These are phyloP conservation scores for Vollenhovia emeryi DNA, from an alignment of 1,140 invertebrate species.

Conservation along the genomic window DNA sequence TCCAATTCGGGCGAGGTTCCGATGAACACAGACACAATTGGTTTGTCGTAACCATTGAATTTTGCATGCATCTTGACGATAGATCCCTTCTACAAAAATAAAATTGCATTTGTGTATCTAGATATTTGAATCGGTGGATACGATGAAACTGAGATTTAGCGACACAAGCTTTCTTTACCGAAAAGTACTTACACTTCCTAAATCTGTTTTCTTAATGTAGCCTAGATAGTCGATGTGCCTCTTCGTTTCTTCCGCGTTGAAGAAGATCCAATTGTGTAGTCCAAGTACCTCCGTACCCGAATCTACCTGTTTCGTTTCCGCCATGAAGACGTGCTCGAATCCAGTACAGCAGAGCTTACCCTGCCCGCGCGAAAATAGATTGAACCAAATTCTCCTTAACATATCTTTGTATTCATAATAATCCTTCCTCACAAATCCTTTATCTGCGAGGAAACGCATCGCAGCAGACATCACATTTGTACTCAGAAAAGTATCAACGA, in stretches of 20 bases:
- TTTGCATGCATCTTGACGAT: slow-evolving; percentile 92
- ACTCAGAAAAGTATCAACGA: slow-evolving; percentile 87
- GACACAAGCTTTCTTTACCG: background rate
- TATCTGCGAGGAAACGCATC: slow-evolving; percentile 87
- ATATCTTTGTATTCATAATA: slow-evolving; percentile 89
- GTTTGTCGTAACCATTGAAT: slow-evolving; percentile 91
- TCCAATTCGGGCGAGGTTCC: slow-evolving; percentile 97
- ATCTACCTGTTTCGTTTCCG: slow-evolving; percentile 89
- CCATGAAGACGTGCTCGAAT: slow-evolving; percentile 95
- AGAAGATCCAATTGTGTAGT: slow-evolving; percentile 96
- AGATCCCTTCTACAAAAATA: slow-evolving; percentile 89
- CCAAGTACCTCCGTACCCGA: slow-evolving; percentile 89
- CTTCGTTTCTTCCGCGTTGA: slow-evolving; percentile 89
- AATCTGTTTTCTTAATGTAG: slow-evolving; percentile 90
- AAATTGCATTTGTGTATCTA: slow-evolving; percentile 33
- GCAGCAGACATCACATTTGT: slow-evolving; percentile 88
- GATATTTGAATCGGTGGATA: background rate
- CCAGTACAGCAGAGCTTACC: slow-evolving; percentile 92
- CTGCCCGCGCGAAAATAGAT: slow-evolving; percentile 91
- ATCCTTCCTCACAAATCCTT: slow-evolving; percentile 82
- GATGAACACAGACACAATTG: slow-evolving; percentile 92
- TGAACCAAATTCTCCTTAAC: slow-evolving; percentile 92
- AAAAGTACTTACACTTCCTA: slow-evolving; percentile 88
- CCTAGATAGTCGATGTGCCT: slow-evolving; percentile 92
- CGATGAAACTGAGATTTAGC: background rate